Base-by-base conservation (phyloP, 2,888 invertebrate genomes). In the Oscheius sp. region DNA sequence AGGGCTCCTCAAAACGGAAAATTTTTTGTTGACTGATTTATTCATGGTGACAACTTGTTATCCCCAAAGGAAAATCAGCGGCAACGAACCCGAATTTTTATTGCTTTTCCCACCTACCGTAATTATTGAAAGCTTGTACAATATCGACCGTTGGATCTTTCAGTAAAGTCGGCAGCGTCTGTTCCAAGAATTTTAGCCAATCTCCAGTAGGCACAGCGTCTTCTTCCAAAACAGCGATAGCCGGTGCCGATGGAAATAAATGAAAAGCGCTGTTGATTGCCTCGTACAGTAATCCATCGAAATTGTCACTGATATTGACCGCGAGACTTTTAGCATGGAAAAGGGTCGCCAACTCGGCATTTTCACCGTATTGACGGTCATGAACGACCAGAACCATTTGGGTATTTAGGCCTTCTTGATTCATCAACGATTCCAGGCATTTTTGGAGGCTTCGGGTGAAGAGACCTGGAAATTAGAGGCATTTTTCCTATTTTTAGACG, bases 351-450 rank as follows among this genome's bases (percentile, higher is more conserved):
- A 90, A 82, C 25, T 89, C 88, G 3, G 84, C 88, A 72, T 88
- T 85, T 75, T 90, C 90, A 23, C 86, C 81, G 76, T 89, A 89
- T 77, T 90, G 89, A 72, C 89, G 53, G 68, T 83, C 78, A 63
- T 78, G 79, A 3, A 81, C 79, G 76, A 91, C 90, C 52, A 89
- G 79, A 25, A 91, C 90, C 82, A 89, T 88, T 13, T 89, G 86
- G 6, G 89, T 88, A 52, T 90, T 89, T 23, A 91, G 88, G 1
- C 91, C 91, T 21, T 91, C 91, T 83, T 91, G 91, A 82, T 90
- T 89, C 43, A 91, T 85, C 13, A 91, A 83, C 1, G 91, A 91
- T 79, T 91, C 90, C 69, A 91, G 83, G 21, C 90, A 90, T 76
- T 89, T 88, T 1, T 89, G 86, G 56, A 90, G 83, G 0, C 82